Evolutionary conservation across 2,113 vertebrate genomes (phyloP), one percentile per base, ranked within the genome.

Genomic region (Oryzias javanicus): DNA sequence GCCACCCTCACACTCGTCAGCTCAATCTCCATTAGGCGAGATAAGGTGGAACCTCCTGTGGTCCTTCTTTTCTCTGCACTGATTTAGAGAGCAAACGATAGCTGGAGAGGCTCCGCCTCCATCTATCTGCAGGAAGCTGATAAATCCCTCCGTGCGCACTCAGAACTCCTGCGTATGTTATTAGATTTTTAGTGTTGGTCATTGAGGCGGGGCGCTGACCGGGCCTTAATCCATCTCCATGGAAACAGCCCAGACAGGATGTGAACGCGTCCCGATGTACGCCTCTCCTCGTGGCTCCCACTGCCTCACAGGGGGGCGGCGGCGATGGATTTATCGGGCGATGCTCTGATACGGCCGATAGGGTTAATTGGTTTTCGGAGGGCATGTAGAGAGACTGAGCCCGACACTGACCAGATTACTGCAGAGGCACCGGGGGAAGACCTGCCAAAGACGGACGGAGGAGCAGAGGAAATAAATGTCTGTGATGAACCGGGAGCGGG

Each of bases 281-380:
- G 47, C 64, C 22, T 45, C 42, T 60, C 60, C 69, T 71, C 66
- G 55, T 82, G 67, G 24, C 74, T 49, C 20, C 47, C 55, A 49
- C 55, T 62, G 49, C 20, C 41, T n/a, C 73, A 48, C 60, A 22
- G 63, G 29, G 63, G 29, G 48, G 57, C 66, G 58, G 66, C 55
- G 19, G 56, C 63, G 47, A 73, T 75, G 60, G 74, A 79, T 75
- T 84, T 84, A 83, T 87, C 79, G 67, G 62, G 55, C 53, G 83
- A 87, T 86, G 50, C 79, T 77, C 81, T 60, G 79, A 80, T 88
- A 62, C 62, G 76, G 72, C 67, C 77, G 78, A 86, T 85, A 60
- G 77, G 86, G 86, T 89, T 90, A 89, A 90, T 86, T 90, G 86
- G 72, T 74, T 89, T 86, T 84, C 71, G 64, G 67, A 72, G 83